Evolutionary conservation across 2,113 vertebrate species (phyloP), one percentile per base, ranked within the genome.

Genomic region (Chitala chitala): DNA sequence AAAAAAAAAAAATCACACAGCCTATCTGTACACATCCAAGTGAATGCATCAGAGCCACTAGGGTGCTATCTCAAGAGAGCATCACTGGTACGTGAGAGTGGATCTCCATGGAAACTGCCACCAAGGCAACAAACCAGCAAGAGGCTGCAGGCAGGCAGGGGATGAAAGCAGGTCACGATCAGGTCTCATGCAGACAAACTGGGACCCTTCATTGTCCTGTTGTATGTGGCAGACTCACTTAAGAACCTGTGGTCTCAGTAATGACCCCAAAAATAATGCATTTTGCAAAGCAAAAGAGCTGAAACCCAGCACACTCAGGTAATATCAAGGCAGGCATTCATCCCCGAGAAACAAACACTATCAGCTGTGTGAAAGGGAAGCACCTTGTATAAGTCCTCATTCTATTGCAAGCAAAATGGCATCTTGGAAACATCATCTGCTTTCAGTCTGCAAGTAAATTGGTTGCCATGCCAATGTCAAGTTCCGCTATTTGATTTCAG

Each of bases 51-150:
- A 40, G 31, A 66, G 63, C 44, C 40, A 29, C 46, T 48, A 74
- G 59, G 33, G 53, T 56, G 6, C n/a, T 33, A n/a, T 55, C 63
- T 54, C n/a, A 54, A n/a, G 38, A 54, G 53, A 54, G 59, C 17
- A 69, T 69, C 54, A 50, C 38, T 66, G 50, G 40, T 33, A 10
- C 29, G 63, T 29, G 12, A 61, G 65, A 64, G 59, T 78, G 31
- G n/a, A 73, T 78, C 66, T 65, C 51, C 64, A 74, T 68, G 64
- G 74, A 66, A 80, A 74, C 68, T 54, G 71, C 69, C 36, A 68
- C 73, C 66, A 50, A 1, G 46, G 72, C 66, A 73, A 72, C 79
- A 3, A 56, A 71, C 58, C 17, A 48, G 64, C 64, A 26, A 46
- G 40, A 68, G 42, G 64, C 59, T 38, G 59, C 59, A 63, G 59